Evolutionary conservation across 2,888 invertebrate genomes (phyloP).

Genomic region (Athalia cordata): DNA sequence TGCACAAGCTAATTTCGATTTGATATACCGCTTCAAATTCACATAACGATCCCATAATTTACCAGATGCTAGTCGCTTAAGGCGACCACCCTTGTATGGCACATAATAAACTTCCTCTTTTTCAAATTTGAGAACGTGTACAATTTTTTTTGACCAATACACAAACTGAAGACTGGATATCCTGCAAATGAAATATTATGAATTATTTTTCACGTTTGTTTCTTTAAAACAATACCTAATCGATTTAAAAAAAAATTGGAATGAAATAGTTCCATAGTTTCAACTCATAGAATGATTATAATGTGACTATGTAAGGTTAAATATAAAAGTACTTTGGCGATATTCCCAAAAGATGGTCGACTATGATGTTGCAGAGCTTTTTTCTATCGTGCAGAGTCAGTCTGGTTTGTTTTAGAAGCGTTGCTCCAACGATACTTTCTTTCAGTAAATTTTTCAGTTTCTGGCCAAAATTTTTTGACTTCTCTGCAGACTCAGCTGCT

Average conservation of each 20-base stretch:
- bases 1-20: not conserved
- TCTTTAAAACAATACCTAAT: not conserved
- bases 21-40: not conserved
- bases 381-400: slow-evolving; percentile 28
- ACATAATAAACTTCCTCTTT: slow-evolving; percentile 28
- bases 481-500: too few relatives aligned
- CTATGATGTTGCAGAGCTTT: slow-evolving; percentile 28
- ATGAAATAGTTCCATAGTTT: not conserved
- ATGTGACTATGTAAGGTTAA: not conserved
- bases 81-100: slow-evolving; percentile 25
- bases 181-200: not conserved
- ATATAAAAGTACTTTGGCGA: slow-evolving; percentile 20
- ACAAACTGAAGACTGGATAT: not conserved
- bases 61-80: not conserved
- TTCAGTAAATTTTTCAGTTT: slow-evolving; percentile 23
- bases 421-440: slow-evolving; percentile 7
- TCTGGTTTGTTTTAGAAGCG: slow-evolving; percentile 6
- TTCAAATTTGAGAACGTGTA: slow-evolving; percentile 19
- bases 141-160: slow-evolving; percentile 4
- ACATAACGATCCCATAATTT: not conserved
- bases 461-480: not conserved
- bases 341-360: slow-evolving; percentile 31
- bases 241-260: not conserved
- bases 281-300: not conserved
- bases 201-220: not conserved